Evolutionary conservation across 1,140 invertebrate species (phyloP), one percentile per base, ranked within the genome.

Genomic region (Drosophila micromelanica): DNA sequence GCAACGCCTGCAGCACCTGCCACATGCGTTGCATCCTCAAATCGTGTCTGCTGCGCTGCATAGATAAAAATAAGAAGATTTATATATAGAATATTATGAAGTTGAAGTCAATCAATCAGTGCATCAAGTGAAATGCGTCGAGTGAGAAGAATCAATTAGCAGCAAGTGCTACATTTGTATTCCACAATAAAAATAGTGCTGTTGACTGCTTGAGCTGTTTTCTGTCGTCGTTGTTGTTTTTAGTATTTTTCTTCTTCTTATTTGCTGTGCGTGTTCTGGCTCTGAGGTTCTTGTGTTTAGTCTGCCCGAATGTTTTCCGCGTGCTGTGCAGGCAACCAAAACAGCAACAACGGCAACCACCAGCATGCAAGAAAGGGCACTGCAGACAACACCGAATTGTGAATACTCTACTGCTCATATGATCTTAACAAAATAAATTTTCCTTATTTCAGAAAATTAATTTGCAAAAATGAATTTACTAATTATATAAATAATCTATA

Each of bases 1-100:
- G 49, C 64, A 87, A 45, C 45, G 70, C 64, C 30, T 77, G 76
- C 76, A 85, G 73, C 76, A 82, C 49, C 13, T 73, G 82, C 78
- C 82, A 89, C 82, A 74, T 46, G 51, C 61, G 68, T 13, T 65
- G 68, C 68, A 84, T 84, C 68, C 32, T 85, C 45, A 43, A 37
- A 20, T 11, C 37, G 55, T 59, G 51, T 15, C 56, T 55, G 61
- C 71, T 52, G 48, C 48, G 64, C 56, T 80, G 51, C 42, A 42
- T 27, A 43, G 38, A 40, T 37, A 3, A 30, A 17, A 23, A 42
- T 8, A 57, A 38, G 13, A 0, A 23, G 3, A 23, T 23, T 2
- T 23, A 3, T 23, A 23, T 23, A 3, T 8, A 11, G 12, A 13
- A 1, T 1, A 73, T 43, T 48, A 75, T 54, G 46, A 62, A 48